Base-by-base conservation (phyloP, 2,113 vertebrate genomes). In the Marmota flaviventris region DNA sequence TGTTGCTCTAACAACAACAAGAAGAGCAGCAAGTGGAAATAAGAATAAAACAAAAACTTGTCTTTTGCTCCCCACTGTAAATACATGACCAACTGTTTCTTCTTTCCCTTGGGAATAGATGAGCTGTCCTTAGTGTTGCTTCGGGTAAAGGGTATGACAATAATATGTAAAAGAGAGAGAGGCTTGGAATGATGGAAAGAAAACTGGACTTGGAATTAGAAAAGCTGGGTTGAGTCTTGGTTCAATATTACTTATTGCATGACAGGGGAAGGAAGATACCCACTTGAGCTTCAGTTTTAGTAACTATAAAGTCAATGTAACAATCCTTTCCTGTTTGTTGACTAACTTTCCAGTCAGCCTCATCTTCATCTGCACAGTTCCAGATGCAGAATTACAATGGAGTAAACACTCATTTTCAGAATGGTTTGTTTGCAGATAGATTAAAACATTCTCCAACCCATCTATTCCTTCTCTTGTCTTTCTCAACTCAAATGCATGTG, bases 21-120 rank as follows among this genome's bases (percentile, higher is more conserved):
- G 5, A 58, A 8, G 18, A 58, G 20, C 17, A 58, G 39, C 10
- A 63, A 61, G 34, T 27, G 5, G 61, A 91, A 88, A 72, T 73
- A 78, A 85, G 48, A 96, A 92, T 14, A 92, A 94, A 93, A 93
- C 17, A 88, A 83, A 51, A 89, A 84, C n/a, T 13, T n/a, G 45
- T 61, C 34, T 56, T 22, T 88, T 69, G 27, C n/a, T 89, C 58
- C 95, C 42, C 73, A 86, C 76, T 77, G 82, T 93, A 72, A 92
- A 67, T 53, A 17, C 27, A 25, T 22, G 39, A 81, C 63, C 14
- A 75, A 69, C 24, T 67, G n/a, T 18, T 56, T 69, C 73, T 29
- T 51, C 72, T 72, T 77, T 87, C 25, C 16, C 69, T 84, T 45
- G 78, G 27, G 63, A 78, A 69, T 61, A 85, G 72, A 37, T 2